Base-by-base conservation (phyloP, 2,797 vertebrate genomes). In the Chaunax sp. region DNA sequence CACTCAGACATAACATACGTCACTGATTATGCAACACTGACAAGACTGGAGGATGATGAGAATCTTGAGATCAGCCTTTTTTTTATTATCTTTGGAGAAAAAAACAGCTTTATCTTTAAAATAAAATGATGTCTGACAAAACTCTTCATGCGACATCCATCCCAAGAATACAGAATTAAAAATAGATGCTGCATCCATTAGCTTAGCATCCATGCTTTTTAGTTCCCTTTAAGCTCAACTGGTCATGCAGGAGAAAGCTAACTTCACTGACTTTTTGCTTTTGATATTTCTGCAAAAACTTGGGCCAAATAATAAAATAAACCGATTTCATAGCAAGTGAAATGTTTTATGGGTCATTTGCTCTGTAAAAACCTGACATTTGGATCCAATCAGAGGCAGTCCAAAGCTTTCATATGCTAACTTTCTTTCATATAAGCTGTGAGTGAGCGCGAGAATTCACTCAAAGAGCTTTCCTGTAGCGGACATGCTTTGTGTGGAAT, bases 301-400 rank as follows among this genome's bases (percentile, higher is more conserved):
- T 56, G 14, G 47, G 58, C 50, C 59, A 53, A 78, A 78, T 55
- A 66, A 81, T 44, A 73, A 72, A 81, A 64, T 57, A 23, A 50
- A 64, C 35, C 75, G 60, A 83, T 84, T 77, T 84, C 72, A 82
- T 69, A 68, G 75, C 55, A 44, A 59, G 65, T 68, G 56, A 81
- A 80, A 87, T 80, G 69, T 78, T 79, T n/a, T 78, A 78, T 67
- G 49, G 83, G 74, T 81, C 87, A 69, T 26, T 77, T 52, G 18
- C 75, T 77, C 50, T 52, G 64, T 69, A 54, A 82, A 81, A 75
- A 35, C 63, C 18, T 51, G 76, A 79, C 84, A 89, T 88, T 79
- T 86, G 84, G 84, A 79, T 81, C 54, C 57, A 78, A 87, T 90
- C 77, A 80, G 52, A 68, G 53, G 9, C 20, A 62, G 67, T 61